These are phyloP conservation scores for Ornithoptera alexandrae DNA, from an alignment of 2,888 invertebrate species.

Conservation along the genomic window DNA sequence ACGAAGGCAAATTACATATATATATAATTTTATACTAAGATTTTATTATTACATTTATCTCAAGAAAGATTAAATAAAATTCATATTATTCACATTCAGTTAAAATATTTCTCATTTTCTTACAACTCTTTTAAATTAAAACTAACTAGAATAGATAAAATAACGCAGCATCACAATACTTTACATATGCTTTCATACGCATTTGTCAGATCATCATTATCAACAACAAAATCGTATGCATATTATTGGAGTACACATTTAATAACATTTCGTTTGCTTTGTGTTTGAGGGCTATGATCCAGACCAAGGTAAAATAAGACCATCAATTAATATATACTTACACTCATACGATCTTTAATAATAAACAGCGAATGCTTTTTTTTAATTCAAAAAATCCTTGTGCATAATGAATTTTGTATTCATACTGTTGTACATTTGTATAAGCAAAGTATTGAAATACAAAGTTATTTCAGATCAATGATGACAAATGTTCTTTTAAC, in stretches of 20 bases:
- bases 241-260: background rate
- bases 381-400: constrained; percentile 66
- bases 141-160: too few species aligned
- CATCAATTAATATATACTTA: constrained; percentile 45
- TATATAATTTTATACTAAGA: too few species aligned
- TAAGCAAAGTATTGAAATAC: constrained; percentile 57
- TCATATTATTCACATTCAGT: too few species aligned
- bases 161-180: too few species aligned
- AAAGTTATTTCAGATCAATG: constrained; percentile 38
- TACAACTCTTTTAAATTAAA: too few species aligned
- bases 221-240: background rate
- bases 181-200: background rate
- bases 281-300: constrained; percentile 40
- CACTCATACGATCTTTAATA: constrained; percentile 60
- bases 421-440: constrained; percentile 59
- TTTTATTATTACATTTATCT: too few species aligned
- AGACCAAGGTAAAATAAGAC: constrained; percentile 63
- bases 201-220: background rate
- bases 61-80: too few species aligned
- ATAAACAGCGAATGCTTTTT: constrained; percentile 64
- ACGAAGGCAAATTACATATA: too few species aligned
- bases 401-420: constrained; percentile 69
- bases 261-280: constrained; percentile 1
- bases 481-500: background rate
- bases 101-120: too few species aligned